Conservation (phyloP, 2,113 vertebrate species). For the Litocranius walleri region DNA sequence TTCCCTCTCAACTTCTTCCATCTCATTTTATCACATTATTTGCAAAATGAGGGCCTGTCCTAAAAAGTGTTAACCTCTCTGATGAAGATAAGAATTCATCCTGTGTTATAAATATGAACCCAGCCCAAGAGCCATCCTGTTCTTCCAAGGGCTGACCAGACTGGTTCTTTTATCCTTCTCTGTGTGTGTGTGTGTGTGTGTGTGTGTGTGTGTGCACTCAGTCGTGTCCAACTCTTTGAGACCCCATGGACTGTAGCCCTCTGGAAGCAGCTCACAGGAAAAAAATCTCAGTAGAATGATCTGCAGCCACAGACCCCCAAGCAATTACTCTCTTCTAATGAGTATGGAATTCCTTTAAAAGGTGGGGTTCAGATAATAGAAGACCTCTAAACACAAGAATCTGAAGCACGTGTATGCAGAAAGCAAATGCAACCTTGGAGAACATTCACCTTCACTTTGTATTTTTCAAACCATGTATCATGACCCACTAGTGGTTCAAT, state of each 20-base stretch:
- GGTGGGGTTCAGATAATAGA: neutral
- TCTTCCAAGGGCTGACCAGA: neutral
- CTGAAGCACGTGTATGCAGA: neutral
- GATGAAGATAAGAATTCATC: neutral
- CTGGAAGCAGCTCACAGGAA: neutral
- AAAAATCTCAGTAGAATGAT: neutral
- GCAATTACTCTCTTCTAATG: neutral
- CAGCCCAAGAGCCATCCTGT: neutral
- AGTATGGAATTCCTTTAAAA: slow-evolving; percentile 31
- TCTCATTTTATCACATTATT: neutral
- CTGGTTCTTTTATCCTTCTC: neutral
- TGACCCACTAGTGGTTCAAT: neutral
- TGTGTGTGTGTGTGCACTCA: neutral
- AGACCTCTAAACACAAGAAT: neutral
- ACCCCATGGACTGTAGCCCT: neutral
- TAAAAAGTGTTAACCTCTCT: neutral
- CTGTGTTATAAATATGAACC: neutral
- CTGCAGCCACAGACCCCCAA: neutral
- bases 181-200: neutral
- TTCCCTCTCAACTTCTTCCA: neutral
- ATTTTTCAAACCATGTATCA: neutral
- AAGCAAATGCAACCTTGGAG: neutral
- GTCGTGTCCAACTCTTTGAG: neutral
- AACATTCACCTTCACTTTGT: neutral
- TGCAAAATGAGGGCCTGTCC: neutral